Evolutionary conservation across 2,797 vertebrate genomes (phyloP).

Genomic region (Menidia menidia): DNA sequence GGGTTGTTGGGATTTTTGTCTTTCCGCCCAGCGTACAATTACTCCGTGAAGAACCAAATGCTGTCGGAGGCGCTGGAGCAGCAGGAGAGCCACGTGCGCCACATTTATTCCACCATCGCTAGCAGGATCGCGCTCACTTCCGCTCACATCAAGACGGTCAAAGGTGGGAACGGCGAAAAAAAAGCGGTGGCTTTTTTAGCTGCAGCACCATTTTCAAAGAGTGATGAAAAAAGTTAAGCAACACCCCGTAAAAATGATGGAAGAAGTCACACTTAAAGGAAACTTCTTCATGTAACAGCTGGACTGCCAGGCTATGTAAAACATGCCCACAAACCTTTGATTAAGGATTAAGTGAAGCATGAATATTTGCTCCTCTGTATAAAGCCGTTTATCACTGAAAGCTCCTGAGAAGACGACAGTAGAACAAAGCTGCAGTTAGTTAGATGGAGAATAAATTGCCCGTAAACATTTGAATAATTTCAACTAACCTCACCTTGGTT

Average conservation of each 20-base stretch:
- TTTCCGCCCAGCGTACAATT: slow-evolving; percentile 60
- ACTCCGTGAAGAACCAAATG: slow-evolving; percentile 63
- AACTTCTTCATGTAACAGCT: no score
- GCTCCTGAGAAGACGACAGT: neutral
- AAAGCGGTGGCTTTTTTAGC: neutral
- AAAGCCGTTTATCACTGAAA: neutral
- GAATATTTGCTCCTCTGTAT: no score
- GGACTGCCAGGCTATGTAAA: no score
- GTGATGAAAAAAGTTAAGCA: no score
- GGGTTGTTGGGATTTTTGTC: neutral
- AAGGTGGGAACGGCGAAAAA: neutral
- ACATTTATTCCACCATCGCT: slow-evolving; percentile 52
- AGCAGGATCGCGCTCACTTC: slow-evolving; percentile 36
- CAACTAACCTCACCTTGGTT: neutral
- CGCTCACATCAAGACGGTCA: neutral
- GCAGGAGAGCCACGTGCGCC: slow-evolving; percentile 46
- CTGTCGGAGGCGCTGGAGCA: slow-evolving; percentile 41
- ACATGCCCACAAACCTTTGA: no score
- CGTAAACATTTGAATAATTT: neutral
- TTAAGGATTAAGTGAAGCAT: no score
- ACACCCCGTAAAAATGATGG: no score
- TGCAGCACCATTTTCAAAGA: no score
- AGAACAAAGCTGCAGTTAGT: no score
- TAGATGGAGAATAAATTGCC: no score
- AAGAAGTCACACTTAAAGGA: no score